phyloP scores from a whole-genome alignment of 2,888 invertebrate genomes.

The Watsonalla binaria region DNA sequence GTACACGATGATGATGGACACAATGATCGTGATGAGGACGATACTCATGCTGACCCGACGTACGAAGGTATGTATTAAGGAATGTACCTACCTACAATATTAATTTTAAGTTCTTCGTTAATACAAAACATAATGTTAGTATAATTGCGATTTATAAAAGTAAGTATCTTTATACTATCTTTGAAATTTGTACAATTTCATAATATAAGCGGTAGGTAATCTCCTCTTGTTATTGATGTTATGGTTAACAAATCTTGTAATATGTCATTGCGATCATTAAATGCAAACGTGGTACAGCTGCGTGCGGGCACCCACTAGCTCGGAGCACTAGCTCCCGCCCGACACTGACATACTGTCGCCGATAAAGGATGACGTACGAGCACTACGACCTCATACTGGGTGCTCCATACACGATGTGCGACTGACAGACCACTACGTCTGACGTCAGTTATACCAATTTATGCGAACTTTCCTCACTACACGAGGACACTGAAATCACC shows the following conservation, averaged over 20 bases:
- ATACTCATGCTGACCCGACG: slow-evolving; percentile 11
- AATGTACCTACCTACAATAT: background rate
- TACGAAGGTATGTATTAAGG: slow-evolving; percentile 26
- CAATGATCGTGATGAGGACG: background rate
- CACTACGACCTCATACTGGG: slow-evolving; percentile 38
- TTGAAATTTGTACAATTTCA: no score
- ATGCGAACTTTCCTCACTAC: background rate
- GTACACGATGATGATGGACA: background rate
- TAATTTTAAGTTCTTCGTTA: no score
- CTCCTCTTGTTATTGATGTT: no score
- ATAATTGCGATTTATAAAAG: no score
- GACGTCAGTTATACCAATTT: slow-evolving; percentile 3
- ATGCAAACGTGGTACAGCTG: slow-evolving; percentile 4
- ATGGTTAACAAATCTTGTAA: no score
- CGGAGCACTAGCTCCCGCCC: slow-evolving; percentile 27
- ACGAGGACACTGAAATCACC: background rate
- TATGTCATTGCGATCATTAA: background rate
- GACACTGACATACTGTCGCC: slow-evolving; percentile 61
- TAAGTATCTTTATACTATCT: no score
- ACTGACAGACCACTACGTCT: slow-evolving; percentile 36
- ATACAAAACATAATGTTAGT: no score
- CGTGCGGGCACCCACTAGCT: slow-evolving; percentile 19
- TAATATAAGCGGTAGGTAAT: no score
- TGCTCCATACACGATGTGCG: slow-evolving; percentile 43
- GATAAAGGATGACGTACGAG: slow-evolving; percentile 66